Base-by-base conservation (phyloP, 2,888 invertebrate genomes). In the Microctonus aethiopoides region DNA sequence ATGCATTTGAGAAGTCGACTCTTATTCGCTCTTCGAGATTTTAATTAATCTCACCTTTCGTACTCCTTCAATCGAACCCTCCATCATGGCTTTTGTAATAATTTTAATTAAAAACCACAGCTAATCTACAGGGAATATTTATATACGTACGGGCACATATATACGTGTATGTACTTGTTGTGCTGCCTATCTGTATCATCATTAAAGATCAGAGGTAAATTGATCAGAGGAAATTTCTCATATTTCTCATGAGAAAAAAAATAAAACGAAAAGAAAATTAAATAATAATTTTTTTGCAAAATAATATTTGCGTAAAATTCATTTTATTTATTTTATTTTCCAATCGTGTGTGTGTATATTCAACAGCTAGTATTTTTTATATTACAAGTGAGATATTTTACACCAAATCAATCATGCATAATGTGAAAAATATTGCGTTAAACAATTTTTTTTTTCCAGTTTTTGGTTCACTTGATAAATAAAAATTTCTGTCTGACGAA, bases 21-120 rank as follows among this genome's bases (percentile, higher is more conserved):
- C 11, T n/a, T 39, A n/a, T 22, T 22, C 39, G 72, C 76, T 78
- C 76, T 73, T 72, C 72, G 76, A 72, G 77, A 78, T 79, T 84
- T 83, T 83, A 83, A 84, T 83, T 84, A 83, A 83, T 78, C 82
- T 77, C 78, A 80, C 80, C 81, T 80, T 83, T 81, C 77, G 76
- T 75, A 77, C 81, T 79, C 77, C 77, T 80, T 80, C 80, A 80
- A 83, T 83, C 79, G 82, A 82, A 81, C 76, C 77, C 77, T 70
- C 3, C 26, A n/a, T 9, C 13, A 73, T 74, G 73, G 75, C 75
- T 76, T 76, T 80, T 80, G 80, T 78, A 80, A 81, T 81, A 81
- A 82, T 81, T 83, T 84, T 83, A 83, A 84, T 84, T 84, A 83
- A 83, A 83, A 57, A 20, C 64, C 36, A n/a, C 52, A 54, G 57